Evolutionary conservation across 1,140 invertebrate genomes (phyloP), one percentile per base, ranked within the genome.

Genomic region (Octopus bimaculoides): DNA sequence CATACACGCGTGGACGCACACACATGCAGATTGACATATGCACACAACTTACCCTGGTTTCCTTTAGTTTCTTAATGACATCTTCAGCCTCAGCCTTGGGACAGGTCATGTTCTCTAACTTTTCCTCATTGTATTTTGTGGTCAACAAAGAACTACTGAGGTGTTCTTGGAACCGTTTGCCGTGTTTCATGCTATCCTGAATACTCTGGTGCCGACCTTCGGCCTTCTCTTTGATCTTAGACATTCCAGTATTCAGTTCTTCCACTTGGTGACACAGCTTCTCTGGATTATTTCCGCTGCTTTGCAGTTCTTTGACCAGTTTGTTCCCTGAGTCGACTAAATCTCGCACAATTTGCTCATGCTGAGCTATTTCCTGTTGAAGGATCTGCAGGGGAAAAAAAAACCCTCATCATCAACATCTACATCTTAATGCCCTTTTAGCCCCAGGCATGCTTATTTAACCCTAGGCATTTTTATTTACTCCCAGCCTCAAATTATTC

Each of bases 321-420:
- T 96, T 95, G 79, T 93, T 92, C 82, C 96, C 97, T 90, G 97
- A 97, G 86, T 97, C 96, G 26, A 98, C 89, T 5, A 98, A 91
- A 5, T 83, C 83, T 66, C 79, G 84, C 17, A 88, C 83, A 54
- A 87, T 86, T 54, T 82, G 78, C 52, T 84, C 82, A 75, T 84
- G 79, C 74, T 85, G 80, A 73, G 81, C 75, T 4, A 89, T 75
- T 52, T 89, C 87, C 77, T 88, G 85, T 73, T 85, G 81, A 54
- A 88, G 71, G 17, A 82, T 78, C 87, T 88, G 75, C 56, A 85
- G 77, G 54, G 41, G 4, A 78, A 71, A 20, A 61, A 71, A 41
- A 41, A 41, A 41, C 26, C 26, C 26, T 41, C 26, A 41, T 41
- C 26, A 41, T 41, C 26, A 41, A 41, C 26, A 41, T 3, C 26